Evolutionary conservation across 2,888 invertebrate species (phyloP).

Genomic region (Acleris cristana): DNA sequence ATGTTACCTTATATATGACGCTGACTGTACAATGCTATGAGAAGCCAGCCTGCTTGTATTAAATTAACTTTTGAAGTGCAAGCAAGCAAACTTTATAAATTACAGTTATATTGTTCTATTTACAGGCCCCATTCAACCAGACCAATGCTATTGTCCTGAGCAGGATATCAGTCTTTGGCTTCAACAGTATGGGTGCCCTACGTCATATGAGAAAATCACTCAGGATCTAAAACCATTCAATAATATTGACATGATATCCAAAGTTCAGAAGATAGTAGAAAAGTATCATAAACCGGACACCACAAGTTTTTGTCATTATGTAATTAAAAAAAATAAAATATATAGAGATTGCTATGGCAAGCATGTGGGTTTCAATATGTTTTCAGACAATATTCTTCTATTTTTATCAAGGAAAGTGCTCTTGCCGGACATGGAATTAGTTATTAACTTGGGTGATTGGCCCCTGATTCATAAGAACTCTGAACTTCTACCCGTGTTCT

Average conservation of each 20-base stretch:
- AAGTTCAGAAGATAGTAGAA: slow-evolving; percentile 86
- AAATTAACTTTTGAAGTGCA: too few species aligned
- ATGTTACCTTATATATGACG: too few species aligned
- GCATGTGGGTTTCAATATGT: slow-evolving; percentile 98
- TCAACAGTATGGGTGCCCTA: slow-evolving; percentile 85
- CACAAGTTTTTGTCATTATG: slow-evolving; percentile 95
- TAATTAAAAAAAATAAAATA: slow-evolving; percentile 91
- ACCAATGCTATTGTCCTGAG: slow-evolving; percentile 93
- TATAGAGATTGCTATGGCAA: slow-evolving; percentile 96
- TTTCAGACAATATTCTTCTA: slow-evolving; percentile 93
- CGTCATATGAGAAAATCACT: slow-evolving; percentile 87
- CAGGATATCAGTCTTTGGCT: slow-evolving; percentile 86
- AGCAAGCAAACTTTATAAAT: too few species aligned
- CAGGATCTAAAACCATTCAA: slow-evolving; percentile 88
- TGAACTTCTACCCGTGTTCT: slow-evolving; percentile 91
- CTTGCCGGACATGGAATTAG: slow-evolving; percentile 94
- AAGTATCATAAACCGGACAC: slow-evolving; percentile 91
- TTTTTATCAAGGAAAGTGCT: slow-evolving; percentile 91
- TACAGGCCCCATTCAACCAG: slow-evolving; percentile 88
- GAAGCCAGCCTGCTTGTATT: too few species aligned
- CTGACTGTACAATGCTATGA: too few species aligned
- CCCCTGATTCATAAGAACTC: slow-evolving; percentile 87
- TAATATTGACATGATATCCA: slow-evolving; percentile 87
- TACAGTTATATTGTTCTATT: slow-evolving; percentile 41
- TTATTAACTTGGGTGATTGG: slow-evolving; percentile 98